Evolutionary conservation across 2,113 vertebrate species (phyloP), one percentile per base, ranked within the genome.

Genomic region (Serinus canaria): DNA sequence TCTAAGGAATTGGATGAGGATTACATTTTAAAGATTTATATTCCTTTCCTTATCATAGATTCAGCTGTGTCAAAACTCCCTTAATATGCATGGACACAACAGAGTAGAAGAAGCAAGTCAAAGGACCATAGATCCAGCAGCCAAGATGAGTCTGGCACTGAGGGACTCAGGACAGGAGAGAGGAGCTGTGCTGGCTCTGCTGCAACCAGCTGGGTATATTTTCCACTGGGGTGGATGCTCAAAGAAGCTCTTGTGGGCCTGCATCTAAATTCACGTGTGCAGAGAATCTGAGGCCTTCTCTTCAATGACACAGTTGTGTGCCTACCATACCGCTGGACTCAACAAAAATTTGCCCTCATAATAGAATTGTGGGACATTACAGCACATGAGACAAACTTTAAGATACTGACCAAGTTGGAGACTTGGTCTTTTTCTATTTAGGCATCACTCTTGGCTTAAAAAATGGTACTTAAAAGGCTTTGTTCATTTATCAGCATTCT

Each of bases 241-340:
- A 23, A 37, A 44, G 37, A 43, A 58, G 10, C 8, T 74, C 37
- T 50, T 23, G 24, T 17, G 19, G 52, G 37, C 28, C 44, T 24
- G 15, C 37, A 24, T 25, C 13, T 4, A 4, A 5, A 11, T 15
- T 43, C 19, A 39, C 0, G 1, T 6, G 3, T 44, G n/a, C 28
- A 17, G 39, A 46, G 30, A 44, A 25, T 44, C 39, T 18, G 25
- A 70, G 19, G n/a, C 28, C 31, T 14, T 15, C 11, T 13, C 21
- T 82, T 44, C 2, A 3, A 21, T 13, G 47, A n/a, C 7, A 35
- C 11, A 60, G 22, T 15, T 15, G 1, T 2, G 3, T 27, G 41
- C 11, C 19, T 25, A 2, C 13, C 5, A 4, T 15, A 31, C 16
- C 35, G 15, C 8, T 16, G 18, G 24, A 30, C 44, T 37, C 49